A percentile compares a stretch with the other conserved stretches of the same genome.
phyloP scores from a whole-genome alignment of 2,797 vertebrate species.

The Pangasius macronema region DNA sequence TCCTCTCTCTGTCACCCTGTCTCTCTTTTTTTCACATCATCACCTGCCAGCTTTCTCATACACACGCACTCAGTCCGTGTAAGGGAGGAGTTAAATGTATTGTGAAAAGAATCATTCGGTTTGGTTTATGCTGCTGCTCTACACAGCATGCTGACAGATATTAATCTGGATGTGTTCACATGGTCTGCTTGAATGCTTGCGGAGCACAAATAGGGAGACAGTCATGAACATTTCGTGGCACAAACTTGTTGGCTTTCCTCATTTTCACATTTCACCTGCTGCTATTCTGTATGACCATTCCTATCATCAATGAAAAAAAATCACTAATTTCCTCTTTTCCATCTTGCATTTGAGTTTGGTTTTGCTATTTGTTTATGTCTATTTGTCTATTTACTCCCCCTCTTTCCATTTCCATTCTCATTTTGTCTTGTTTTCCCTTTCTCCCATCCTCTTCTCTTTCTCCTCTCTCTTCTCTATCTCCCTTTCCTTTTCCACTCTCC shows the following conservation, averaged over 20 bases:
- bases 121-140: background rate
- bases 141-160: slow-evolving; percentile 30
- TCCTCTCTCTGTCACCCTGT: slow-evolving; percentile 48
- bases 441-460: slow-evolving; percentile 6
- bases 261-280: slow-evolving; percentile 5
- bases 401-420: slow-evolving; percentile 22
- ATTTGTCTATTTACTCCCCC: background rate
- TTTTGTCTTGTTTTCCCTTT: slow-evolving; percentile 42
- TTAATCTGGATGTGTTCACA: slow-evolving; percentile 21
- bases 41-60: background rate
- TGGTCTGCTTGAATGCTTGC: slow-evolving; percentile 16
- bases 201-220: background rate
- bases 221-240: background rate
- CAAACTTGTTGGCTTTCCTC: background rate
- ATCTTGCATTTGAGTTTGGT: background rate
- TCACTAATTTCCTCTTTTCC: background rate
- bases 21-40: slow-evolving; percentile 15
- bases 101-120: background rate
- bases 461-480: slow-evolving; percentile 52
- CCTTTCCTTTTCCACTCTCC: slow-evolving; percentile 76
- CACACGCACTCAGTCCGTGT: background rate
- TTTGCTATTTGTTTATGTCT: slow-evolving; percentile 13
- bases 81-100: background rate
- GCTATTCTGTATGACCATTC: background rate
- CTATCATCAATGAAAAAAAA: background rate